Conservation (phyloP, 2,113 vertebrate species). For the Solea solea region DNA sequence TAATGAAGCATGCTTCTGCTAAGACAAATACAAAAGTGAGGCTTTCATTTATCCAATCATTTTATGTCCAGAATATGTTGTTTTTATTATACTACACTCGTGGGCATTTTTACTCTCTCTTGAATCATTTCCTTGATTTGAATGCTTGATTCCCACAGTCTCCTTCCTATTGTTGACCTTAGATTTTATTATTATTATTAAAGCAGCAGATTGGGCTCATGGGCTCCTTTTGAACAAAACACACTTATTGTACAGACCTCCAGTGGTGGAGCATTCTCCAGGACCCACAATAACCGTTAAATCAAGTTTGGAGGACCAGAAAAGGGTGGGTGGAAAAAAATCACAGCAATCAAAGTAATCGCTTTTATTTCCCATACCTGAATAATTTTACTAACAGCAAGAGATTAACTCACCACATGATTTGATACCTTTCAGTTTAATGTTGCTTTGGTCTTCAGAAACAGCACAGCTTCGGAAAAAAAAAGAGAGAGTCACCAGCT, state of each 20-base stretch:
- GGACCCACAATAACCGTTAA: background rate
- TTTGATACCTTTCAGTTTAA: constrained; percentile 1
- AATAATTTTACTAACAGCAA: constrained; percentile 12
- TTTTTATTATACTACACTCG: constrained; percentile 36
- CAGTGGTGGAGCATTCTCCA: background rate
- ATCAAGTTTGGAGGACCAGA: background rate
- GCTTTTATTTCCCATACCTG: constrained; percentile 21
- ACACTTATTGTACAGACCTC: background rate
- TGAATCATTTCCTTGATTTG: constrained; percentile 22
- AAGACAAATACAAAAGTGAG: constrained; percentile 31
- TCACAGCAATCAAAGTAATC: constrained; percentile 3
- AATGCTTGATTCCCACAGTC: constrained; percentile 17
- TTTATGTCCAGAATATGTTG: constrained; percentile 33
- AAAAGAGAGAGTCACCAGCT: constrained; percentile 4
- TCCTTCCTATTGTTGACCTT: constrained; percentile 22
- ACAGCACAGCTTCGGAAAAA: background rate
- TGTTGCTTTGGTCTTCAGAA: background rate
- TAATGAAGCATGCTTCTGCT: constrained; percentile 57
- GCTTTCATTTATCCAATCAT: constrained; percentile 50
- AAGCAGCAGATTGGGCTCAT: constrained; percentile 49
- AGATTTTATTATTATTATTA: constrained; percentile 58
- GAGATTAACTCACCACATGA: constrained; percentile 14
- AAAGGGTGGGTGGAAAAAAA: background rate
- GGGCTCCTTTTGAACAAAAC: background rate
- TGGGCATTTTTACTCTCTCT: constrained; percentile 27